A percentile compares a stretch with the other conserved stretches of the same genome.
phyloP scores from a whole-genome alignment of 1,140 invertebrate genomes.

The Streblospio benedicti region DNA sequence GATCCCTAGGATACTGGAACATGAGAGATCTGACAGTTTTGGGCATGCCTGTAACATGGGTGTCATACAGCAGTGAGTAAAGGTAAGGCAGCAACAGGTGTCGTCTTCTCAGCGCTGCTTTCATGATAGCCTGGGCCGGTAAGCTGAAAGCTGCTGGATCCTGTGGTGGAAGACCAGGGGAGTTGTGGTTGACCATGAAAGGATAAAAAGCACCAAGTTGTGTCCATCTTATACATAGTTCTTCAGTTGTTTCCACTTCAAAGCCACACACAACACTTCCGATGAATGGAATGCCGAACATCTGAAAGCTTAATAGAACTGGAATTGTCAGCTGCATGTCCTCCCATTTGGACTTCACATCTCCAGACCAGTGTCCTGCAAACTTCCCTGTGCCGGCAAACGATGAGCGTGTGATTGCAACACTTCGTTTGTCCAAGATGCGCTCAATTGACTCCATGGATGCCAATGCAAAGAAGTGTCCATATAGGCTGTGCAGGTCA shows the following conservation, averaged over 20 bases:
- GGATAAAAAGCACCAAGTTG: conserved; percentile 54
- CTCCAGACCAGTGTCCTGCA: conserved; percentile 81
- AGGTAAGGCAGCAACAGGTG: conserved; percentile 73
- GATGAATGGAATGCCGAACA: conserved; percentile 62
- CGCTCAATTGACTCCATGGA: conserved; percentile 64
- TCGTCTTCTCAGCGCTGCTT: conserved; percentile 52
- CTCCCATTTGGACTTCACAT: conserved; percentile 37
- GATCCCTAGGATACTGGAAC: conserved; percentile 53
- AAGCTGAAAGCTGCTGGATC: conserved; percentile 30
- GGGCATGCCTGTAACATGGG: conserved; percentile 60
- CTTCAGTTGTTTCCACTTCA: conserved; percentile 62
- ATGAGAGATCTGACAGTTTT: conserved; percentile 67
- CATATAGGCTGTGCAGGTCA: conserved; percentile 70
- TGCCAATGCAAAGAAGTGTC: conserved; percentile 56
- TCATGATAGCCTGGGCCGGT: conserved; percentile 16
- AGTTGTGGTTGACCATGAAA: conserved; percentile 46
- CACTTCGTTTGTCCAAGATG: conserved; percentile 52
- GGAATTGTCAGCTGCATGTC: conserved; percentile 43
- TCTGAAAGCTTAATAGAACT: conserved; percentile 36
- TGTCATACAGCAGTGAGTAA: conserved; percentile 70
- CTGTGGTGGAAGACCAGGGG: conserved; percentile 23
- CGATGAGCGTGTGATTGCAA: conserved; percentile 74
- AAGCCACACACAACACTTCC: conserved; percentile 89
- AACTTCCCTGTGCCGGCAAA: conserved; percentile 71
- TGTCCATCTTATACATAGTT: conserved; percentile 52